Evolutionary conservation across 2,113 vertebrate genomes (phyloP).

Genomic region (Cyphomyrus discorhynchus): DNA sequence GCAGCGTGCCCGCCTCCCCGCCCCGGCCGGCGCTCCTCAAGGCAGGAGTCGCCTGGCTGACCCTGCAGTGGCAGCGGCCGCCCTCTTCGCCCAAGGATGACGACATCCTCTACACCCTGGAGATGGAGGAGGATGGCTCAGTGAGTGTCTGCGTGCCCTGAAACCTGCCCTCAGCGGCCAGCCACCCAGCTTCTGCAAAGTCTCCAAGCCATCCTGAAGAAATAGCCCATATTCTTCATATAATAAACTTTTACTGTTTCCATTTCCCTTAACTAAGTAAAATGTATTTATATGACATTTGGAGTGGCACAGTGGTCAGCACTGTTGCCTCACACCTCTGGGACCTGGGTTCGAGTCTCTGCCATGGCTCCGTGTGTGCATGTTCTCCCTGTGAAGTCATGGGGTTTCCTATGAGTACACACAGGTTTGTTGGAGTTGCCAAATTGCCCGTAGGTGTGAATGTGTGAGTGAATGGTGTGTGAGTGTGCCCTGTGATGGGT

Average conservation of each 20-base stretch:
- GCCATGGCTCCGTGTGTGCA: neutral
- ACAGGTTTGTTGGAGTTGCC: neutral
- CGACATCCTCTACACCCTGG: conserved; percentile 85
- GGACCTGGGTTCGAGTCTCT: neutral
- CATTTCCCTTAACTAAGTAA: neutral
- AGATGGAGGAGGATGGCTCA: conserved; percentile 96
- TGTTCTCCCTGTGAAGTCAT: neutral
- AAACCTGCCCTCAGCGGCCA: neutral
- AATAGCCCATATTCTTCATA: neutral
- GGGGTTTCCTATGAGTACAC: neutral
- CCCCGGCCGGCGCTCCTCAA: conserved; percentile 78
- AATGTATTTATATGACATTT: neutral
- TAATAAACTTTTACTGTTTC: neutral
- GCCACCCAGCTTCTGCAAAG: neutral
- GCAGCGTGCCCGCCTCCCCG: conserved; percentile 87
- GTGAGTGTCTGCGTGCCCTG: conserved; percentile 51
- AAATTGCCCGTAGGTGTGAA: neutral
- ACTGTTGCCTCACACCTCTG: neutral
- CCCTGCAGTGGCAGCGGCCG: conserved; percentile 86
- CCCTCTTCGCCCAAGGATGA: conserved; percentile 86
- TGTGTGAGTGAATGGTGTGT: neutral
- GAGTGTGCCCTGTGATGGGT: neutral
- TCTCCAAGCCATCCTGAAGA: neutral
- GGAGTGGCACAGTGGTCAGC: neutral
- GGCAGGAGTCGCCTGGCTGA: conserved; percentile 84